Evolutionary conservation across 2,888 invertebrate species (phyloP), one percentile per base, ranked within the genome.

Genomic region (Troides helena): DNA sequence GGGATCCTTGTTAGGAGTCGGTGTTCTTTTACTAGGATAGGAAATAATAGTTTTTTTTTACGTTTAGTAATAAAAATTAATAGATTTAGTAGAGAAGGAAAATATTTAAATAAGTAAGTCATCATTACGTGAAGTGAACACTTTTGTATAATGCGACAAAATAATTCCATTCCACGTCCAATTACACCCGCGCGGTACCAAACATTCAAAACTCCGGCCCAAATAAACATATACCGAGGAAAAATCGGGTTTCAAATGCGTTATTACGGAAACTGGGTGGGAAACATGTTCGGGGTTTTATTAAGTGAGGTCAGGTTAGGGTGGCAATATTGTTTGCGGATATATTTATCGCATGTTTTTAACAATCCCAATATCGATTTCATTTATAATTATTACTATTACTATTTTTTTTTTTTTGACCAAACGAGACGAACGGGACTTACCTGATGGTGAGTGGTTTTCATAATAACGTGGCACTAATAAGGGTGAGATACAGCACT

Each of bases 281-380:
- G 70, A 70, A 70, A 59, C 70, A 63, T 67, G 63, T 67, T 70
- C 63, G 70, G 69, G 59, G 68, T 68, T 74, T 74, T 77, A 77
- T 78, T 78, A 79, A 74, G 75, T 73, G 75, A 76, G 78, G 78
- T 78, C 75, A 79, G n/a, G 36, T 69, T 69, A 69, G 65, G 57
- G 62, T 69, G 30, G 62, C 65, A 50, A 50, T 18, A 50, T 5
- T 5, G 14, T 10, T 50, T 50, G 14, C 18, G 12, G 4, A 14
- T 17, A 50, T 17, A 50, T 17, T 30, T 30, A 30, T 30, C 30
- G 30, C 30, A 30, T 30, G 30, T 30, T 30, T 30, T 4, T 30
- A 30, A 30, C 3, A 4, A 30, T 30, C 30, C 30, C 30, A 30
- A 4, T 30, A 5, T 30, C 30, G 3, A 30, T 30, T 30, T 30